A percentile compares a stretch with the other conserved stretches of the same genome.
phyloP scores from a whole-genome alignment of 2,113 vertebrate species.

The Clupea harengus region DNA sequence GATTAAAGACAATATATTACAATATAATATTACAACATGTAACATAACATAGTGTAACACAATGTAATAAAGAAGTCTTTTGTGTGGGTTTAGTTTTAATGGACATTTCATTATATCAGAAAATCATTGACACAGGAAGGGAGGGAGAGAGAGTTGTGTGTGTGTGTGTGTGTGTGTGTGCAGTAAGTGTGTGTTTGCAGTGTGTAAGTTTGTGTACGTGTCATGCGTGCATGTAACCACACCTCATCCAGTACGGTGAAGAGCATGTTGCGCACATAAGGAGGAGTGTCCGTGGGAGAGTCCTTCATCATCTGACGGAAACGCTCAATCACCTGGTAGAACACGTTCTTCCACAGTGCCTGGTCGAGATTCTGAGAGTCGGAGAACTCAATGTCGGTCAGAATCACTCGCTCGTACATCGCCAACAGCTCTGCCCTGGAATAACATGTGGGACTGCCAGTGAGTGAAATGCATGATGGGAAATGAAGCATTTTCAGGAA shows the following conservation, averaged over 20 bases:
- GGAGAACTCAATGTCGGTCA: conserved; percentile 90
- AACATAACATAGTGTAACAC: too few relatives aligned
- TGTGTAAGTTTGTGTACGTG: too few relatives aligned
- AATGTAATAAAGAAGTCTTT: too few relatives aligned
- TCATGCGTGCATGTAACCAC: background rate
- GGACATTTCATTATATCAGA: too few relatives aligned
- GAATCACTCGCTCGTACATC: conserved; percentile 87
- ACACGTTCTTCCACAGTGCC: conserved; percentile 94
- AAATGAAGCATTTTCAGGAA: background rate
- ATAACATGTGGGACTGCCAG: background rate
- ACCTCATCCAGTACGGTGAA: conserved; percentile 93
- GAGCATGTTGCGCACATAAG: conserved; percentile 82
- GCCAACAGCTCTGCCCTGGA: conserved; percentile 85
- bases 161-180: too few relatives aligned
- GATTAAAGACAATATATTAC: too few relatives aligned
- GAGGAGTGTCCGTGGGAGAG: conserved; percentile 73
- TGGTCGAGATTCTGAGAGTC: conserved; percentile 95
- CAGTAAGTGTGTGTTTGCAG: too few relatives aligned
- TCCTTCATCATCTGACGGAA: conserved; percentile 97
- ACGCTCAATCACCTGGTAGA: conserved; percentile 96
- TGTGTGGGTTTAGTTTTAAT: too few relatives aligned
- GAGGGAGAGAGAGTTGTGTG: too few relatives aligned
- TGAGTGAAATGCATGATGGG: background rate
- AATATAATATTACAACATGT: too few relatives aligned
- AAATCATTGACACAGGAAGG: too few relatives aligned